Conservation (phyloP, 37 sponge, comb jelly and placozoan genomes). For the Haliclona indistincta region DNA sequence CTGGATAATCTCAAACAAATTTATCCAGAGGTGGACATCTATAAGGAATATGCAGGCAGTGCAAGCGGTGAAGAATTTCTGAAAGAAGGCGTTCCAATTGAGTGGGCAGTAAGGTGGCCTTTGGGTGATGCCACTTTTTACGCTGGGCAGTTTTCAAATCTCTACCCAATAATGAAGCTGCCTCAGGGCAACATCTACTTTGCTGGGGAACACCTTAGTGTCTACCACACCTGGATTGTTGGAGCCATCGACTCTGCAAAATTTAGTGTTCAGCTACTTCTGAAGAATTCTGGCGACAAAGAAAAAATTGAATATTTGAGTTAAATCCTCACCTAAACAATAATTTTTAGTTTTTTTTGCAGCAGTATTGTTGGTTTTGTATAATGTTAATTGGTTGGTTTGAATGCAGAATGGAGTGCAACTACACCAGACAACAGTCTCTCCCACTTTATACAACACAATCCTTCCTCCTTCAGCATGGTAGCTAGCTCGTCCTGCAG, state of each 20-base stretch:
- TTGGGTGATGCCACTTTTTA: slow-evolving; percentile 4
- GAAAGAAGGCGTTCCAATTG: slow-evolving; percentile 3
- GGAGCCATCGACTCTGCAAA: slow-evolving; percentile 17
- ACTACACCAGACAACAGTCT: slow-evolving; percentile 53
- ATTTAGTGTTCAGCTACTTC: background rate
- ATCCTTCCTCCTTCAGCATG: slow-evolving; percentile 61
- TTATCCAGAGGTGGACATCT: slow-evolving; percentile 22
- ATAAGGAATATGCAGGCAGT: slow-evolving; percentile 14
- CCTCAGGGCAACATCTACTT: slow-evolving; percentile 19
- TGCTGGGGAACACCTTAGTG: slow-evolving; percentile 15
- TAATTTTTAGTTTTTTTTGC: background rate
- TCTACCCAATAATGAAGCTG: background rate
- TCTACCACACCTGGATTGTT: slow-evolving; percentile 10
- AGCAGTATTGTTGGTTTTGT: background rate
- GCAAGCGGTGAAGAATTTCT: background rate
- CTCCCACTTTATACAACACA: slow-evolving; percentile 26
- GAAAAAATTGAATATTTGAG: too few relatives aligned
- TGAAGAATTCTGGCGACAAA: too few relatives aligned
- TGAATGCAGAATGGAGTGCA: slow-evolving; percentile 78
- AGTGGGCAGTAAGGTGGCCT: slow-evolving; percentile 12
- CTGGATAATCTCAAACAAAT: slow-evolving; percentile 14
- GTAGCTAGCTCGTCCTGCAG: slow-evolving; percentile 45
- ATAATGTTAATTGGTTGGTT: slow-evolving; percentile 15
- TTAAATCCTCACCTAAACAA: too few relatives aligned
- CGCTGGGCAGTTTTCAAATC: slow-evolving; percentile 15